Base-by-base conservation (phyloP, 2,113 vertebrate species). In the Misgurnus anguillicaudatus region DNA sequence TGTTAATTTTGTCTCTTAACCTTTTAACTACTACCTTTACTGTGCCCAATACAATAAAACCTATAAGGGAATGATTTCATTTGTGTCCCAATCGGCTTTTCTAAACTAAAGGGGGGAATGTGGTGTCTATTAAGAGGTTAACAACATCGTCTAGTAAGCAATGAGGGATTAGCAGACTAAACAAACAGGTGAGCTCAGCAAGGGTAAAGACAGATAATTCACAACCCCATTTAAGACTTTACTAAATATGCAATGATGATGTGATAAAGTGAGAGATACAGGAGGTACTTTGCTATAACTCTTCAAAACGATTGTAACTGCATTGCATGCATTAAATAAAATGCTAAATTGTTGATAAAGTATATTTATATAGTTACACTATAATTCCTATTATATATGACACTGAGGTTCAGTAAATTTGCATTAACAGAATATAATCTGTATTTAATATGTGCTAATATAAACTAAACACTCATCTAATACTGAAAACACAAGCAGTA, bases 301-400 rank as follows among this genome's bases (percentile, higher is more conserved):
- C n/a, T 8, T 19, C 7, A 7, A 19, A 57, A 57, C 7, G 14
- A 53, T 53, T 57, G 53, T 57, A 57, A 8, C n/a, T 19, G 48
- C 48, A 41, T 55, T 55, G 53, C 68, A 58, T 58, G 69, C 51
- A 57, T 8, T 21, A 72, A 11, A 58, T 57, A 42, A 58, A 60
- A 42, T 5, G 6, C 39, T 21, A 13, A 19, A 14, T 41, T 58
- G 17, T 19, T 72, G 5, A 72, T 41, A 41, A 58, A 58, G 53
- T 14, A 21, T 57, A 6, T 51, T 14, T 70, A 70, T 57, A 57
- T 58, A 57, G 5, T 70, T 24, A 70, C 6, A 31, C 31, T 70
- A 55, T 70, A 41, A 24, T 11, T 58, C 36, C 41, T 31, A 31
- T 31, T 31, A 39, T 41, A 39, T 36, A 11, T 71, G 48, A 55